Percentiles rank a stretch among this genome's conserved stretches.
phyloP scores from a whole-genome alignment of 2,113 vertebrate species.

The Lasiurus cinereus region DNA sequence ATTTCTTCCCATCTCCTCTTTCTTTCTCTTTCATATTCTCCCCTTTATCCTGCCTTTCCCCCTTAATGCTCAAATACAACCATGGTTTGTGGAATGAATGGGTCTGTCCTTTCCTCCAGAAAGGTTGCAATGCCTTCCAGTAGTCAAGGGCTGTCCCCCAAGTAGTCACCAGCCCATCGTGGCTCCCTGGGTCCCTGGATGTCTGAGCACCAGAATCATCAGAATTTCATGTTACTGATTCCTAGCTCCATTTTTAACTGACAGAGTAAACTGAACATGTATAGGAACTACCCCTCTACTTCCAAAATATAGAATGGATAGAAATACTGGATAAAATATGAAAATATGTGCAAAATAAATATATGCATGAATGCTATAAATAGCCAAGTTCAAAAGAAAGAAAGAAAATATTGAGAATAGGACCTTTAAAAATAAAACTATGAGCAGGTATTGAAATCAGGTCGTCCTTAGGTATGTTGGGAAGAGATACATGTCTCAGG shows the following conservation, averaged over 20 bases:
- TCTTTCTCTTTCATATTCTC: not conserved
- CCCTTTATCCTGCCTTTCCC: not conserved
- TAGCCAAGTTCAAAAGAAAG: slow-evolving; percentile 27
- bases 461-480: no score
- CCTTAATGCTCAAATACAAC: not conserved
- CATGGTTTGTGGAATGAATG: not conserved
- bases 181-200: not conserved
- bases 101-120: not conserved
- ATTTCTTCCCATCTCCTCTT: not conserved
- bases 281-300: not conserved
- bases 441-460: not conserved
- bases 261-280: not conserved
- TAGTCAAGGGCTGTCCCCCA: not conserved
- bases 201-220: not conserved
- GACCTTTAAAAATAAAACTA: not conserved
- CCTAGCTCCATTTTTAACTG: not conserved
- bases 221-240: not conserved
- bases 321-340: not conserved
- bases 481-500: not conserved
- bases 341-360: not conserved
- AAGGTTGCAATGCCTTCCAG: not conserved
- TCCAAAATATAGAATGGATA: not conserved
- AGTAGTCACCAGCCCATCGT: not conserved
- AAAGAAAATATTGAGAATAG: not conserved
- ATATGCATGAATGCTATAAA: not conserved